Percentiles rank a stretch among this genome's conserved stretches.
Evolutionary conservation across 2,888 invertebrate species (phyloP).

Genomic region (Ormyrus pomaceus): DNA sequence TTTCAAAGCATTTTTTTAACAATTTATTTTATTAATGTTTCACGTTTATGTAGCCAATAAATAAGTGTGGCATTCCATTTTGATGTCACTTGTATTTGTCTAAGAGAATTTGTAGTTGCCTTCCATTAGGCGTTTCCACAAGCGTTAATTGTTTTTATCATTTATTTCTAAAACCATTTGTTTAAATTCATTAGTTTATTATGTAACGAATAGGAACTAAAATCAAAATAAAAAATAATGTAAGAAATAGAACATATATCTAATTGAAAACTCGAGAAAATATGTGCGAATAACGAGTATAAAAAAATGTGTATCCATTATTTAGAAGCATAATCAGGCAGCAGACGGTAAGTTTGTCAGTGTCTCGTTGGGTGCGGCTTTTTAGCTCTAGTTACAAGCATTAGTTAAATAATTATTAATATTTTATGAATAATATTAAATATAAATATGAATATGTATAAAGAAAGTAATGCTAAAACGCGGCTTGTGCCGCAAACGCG

Average conservation of each 20-base stretch:
- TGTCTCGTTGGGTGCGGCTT: conserved; percentile 65
- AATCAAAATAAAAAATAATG: conserved; percentile 5
- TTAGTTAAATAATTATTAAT: conserved; percentile 57
- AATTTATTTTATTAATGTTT: no score
- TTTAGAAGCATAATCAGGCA: conserved; percentile 20
- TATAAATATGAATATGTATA: conserved; percentile 57
- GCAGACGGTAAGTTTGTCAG: conserved; percentile 58
- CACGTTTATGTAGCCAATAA: no score
- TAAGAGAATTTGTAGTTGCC: no score
- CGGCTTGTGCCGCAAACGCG: conserved; percentile 36
- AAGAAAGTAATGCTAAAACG: conserved; percentile 50
- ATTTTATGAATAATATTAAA: conserved; percentile 50
- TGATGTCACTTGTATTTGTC: no score
- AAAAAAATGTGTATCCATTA: background rate
- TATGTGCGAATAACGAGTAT: background rate
- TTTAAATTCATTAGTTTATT: no score
- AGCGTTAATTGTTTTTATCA: no score
- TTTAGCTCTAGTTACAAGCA: conserved; percentile 57
- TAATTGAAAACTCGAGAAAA: background rate
- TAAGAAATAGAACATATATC: background rate
- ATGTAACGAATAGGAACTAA: no score
- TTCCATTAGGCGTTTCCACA: no score
- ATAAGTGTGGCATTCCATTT: no score
- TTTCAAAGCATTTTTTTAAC: no score
- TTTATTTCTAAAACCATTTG: no score